Percentiles rank a stretch among this genome's conserved stretches.
These are phyloP conservation scores for Alligator mississippiensis DNA, from an alignment of 2,113 vertebrate genomes.

Conservation along the genomic window DNA sequence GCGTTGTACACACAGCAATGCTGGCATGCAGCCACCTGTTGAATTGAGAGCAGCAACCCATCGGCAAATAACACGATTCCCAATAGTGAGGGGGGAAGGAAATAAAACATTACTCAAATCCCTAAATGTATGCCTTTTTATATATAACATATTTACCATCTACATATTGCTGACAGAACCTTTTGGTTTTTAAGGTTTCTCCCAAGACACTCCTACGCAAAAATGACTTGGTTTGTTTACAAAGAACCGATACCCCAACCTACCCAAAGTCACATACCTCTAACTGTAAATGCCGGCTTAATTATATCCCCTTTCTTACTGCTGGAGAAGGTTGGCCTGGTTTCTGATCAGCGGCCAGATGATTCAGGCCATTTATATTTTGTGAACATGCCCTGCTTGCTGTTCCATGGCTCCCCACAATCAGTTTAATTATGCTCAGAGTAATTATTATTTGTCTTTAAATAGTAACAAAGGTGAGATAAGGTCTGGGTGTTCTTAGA, in stretches of 20 bases:
- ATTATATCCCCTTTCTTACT: background rate
- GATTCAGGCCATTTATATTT: background rate
- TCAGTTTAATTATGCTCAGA: background rate
- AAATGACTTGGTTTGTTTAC: background rate
- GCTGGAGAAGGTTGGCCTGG: background rate
- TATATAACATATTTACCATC: background rate
- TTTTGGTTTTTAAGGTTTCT: background rate
- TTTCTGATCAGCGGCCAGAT: background rate
- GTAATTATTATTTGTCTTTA: background rate
- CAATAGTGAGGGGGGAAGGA: background rate
- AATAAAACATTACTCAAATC: background rate
- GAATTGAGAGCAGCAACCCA: background rate
- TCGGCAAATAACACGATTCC: background rate
- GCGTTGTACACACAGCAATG: background rate
- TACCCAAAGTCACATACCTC: background rate
- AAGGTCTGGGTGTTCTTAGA: background rate
- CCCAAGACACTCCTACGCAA: background rate
- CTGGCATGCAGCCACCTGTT: background rate
- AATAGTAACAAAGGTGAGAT: background rate
- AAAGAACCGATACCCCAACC: background rate
- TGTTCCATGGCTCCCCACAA: background rate
- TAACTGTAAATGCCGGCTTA: background rate
- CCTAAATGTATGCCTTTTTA: background rate
- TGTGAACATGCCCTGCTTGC: background rate
- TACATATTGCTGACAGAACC: background rate